A percentile compares a stretch with the other conserved stretches of the same genome.
phyloP scores from a whole-genome alignment of 1,140 invertebrate species.

The Meloidogyne hapla region DNA sequence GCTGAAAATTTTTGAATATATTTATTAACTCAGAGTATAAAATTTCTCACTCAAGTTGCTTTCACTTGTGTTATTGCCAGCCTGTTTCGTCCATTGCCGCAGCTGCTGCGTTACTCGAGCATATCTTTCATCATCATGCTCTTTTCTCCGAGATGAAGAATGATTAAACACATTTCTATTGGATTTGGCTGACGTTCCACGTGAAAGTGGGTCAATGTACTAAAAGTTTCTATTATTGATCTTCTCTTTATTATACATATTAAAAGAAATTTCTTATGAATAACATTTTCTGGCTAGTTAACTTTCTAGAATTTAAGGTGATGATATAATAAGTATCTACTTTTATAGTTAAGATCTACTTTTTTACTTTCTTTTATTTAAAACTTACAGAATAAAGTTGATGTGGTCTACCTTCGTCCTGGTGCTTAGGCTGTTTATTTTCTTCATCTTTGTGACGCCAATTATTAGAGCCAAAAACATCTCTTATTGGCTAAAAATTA shows the following conservation, averaged over 20 bases:
- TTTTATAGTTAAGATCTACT: no score
- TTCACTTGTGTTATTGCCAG: slow-evolving; percentile 7
- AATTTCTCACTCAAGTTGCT: background rate
- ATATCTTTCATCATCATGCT: slow-evolving; percentile 12
- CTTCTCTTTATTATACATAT: no score
- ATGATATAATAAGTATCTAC: no score
- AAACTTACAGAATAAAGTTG: slow-evolving; percentile 3
- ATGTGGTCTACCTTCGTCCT: background rate
- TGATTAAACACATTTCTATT: background rate
- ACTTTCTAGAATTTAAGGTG: no score
- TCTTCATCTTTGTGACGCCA: slow-evolving; percentile 40
- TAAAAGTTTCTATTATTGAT: slow-evolving; percentile 38
- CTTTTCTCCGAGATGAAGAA: background rate
- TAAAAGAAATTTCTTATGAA: no score
- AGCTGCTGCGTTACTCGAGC: background rate
- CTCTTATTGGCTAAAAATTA: slow-evolving; percentile 26
- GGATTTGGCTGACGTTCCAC: slow-evolving; percentile 50
- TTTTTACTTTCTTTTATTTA: background rate
- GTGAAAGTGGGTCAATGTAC: slow-evolving; percentile 52
- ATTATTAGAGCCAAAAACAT: slow-evolving; percentile 14
- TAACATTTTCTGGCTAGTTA: no score
- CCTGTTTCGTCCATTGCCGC: background rate
- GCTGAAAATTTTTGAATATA: background rate
- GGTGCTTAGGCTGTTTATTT: slow-evolving; percentile 37
- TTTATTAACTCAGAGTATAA: no score